These are phyloP conservation scores for Nibea albiflora DNA, from an alignment of 2,113 vertebrate genomes.

Conservation along the genomic window DNA sequence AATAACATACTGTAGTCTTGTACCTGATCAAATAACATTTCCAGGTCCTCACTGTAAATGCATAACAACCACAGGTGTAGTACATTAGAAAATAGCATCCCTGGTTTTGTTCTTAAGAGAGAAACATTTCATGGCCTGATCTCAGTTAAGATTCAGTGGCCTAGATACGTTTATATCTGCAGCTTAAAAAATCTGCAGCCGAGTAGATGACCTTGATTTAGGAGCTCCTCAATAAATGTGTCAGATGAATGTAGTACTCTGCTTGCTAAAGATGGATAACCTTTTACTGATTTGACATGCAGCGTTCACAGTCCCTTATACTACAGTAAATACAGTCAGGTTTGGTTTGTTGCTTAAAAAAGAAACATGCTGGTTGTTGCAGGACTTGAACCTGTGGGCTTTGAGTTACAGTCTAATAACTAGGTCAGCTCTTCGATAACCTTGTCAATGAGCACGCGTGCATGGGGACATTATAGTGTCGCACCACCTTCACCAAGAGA, in stretches of 20 bases:
- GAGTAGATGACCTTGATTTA: conserved; percentile 59
- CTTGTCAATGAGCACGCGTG: conserved; percentile 4
- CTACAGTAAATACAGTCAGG: neutral
- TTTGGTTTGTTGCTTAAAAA: neutral
- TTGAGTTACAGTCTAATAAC: conserved; percentile 1
- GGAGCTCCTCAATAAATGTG: conserved; percentile 46
- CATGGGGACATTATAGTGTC: conserved; percentile 21
- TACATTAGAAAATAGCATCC: conserved; percentile 8
- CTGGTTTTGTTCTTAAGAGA: conserved; percentile 21
- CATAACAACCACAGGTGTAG: conserved; percentile 3
- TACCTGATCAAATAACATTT: neutral
- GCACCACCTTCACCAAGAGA: neutral
- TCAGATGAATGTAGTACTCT: conserved; percentile 23
- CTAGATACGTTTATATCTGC: conserved; percentile 54
- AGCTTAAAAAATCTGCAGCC: conserved; percentile 36
- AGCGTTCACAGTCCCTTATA: neutral
- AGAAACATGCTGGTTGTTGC: neutral
- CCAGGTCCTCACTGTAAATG: neutral
- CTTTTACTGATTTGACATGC: neutral
- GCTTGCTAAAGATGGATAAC: neutral
- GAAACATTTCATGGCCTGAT: conserved; percentile 8
- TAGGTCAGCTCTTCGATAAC: conserved; percentile 18
- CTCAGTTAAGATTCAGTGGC: conserved; percentile 26
- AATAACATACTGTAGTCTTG: neutral
- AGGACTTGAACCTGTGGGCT: neutral